These are phyloP conservation scores for Salvelinus sp. DNA, from an alignment of 2,113 vertebrate genomes.

Conservation along the genomic window DNA sequence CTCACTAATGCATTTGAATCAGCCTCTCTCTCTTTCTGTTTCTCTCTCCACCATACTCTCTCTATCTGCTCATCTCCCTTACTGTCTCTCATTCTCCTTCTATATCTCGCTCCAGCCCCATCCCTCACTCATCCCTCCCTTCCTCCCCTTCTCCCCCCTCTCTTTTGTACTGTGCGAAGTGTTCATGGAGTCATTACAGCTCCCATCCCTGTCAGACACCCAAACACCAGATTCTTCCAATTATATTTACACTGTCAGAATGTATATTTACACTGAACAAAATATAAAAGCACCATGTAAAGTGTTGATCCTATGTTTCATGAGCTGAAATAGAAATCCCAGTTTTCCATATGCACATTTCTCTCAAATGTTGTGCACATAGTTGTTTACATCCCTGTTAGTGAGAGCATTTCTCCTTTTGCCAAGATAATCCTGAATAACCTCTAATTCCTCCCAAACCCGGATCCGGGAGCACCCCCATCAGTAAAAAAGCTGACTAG, in stretches of 20 bases:
- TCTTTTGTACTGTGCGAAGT: slow-evolving; percentile 22
- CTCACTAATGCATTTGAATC: slow-evolving; percentile 74
- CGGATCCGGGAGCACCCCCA: no score
- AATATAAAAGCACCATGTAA: slow-evolving; percentile 51
- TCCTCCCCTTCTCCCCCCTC: slow-evolving; percentile 16
- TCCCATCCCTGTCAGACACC: slow-evolving; percentile 16
- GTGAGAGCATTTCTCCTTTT: no score
- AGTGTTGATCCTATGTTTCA: no score
- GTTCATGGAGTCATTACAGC: slow-evolving; percentile 23
- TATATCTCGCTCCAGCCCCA: slow-evolving; percentile 37
- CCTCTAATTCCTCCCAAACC: no score
- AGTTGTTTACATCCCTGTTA: no score
- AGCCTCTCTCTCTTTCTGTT: slow-evolving; percentile 40
- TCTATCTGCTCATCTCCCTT: no score
- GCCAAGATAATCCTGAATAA: no score
- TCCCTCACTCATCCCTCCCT: slow-evolving; percentile 11
- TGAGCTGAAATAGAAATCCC: no score
- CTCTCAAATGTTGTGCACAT: no score
- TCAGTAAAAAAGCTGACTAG: no score
- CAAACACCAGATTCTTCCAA: neutral
- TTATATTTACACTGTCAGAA: slow-evolving; percentile 20
- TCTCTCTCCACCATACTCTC: slow-evolving; percentile 28
- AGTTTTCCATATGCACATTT: no score
- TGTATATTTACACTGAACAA: slow-evolving; percentile 45
- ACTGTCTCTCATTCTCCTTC: no score